Conservation (phyloP, 2,888 invertebrate genomes). For the Polylopha cassiicola region DNA sequence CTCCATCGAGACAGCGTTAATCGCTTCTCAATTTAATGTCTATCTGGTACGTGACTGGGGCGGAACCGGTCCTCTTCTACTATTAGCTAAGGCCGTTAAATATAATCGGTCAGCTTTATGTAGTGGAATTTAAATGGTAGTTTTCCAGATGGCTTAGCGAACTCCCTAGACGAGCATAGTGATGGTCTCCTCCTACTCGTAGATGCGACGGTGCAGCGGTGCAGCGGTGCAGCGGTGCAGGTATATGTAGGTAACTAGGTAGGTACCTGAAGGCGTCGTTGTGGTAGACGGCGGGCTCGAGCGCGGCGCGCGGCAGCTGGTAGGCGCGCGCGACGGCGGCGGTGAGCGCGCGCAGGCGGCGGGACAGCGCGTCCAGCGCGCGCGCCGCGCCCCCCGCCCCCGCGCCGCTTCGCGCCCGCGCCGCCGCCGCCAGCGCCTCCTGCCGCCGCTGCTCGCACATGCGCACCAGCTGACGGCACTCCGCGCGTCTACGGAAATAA, state of each 20-base stretch:
- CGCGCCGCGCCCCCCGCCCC: conserved; percentile 76
- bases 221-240: too few species aligned
- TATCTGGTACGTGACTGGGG: too few species aligned
- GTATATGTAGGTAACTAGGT: too few species aligned
- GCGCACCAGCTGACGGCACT: conserved; percentile 86
- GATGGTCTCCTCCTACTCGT: too few species aligned
- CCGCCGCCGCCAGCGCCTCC: conserved; percentile 74
- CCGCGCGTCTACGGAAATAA: conserved; percentile 78
- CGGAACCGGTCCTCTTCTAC: too few species aligned
- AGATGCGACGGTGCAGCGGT: neutral
- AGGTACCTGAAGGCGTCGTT: conserved; percentile 82
- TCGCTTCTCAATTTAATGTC: too few species aligned
- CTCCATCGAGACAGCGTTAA: too few species aligned
- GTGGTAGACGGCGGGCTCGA: conserved; percentile 87
- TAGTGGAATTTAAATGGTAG: too few species aligned
- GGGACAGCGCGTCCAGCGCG: conserved; percentile 78
- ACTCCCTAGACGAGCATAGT: too few species aligned
- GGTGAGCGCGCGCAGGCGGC: conserved; percentile 82
- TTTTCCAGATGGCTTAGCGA: too few species aligned
- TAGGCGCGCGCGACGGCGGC: conserved; percentile 85
- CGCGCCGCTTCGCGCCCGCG: conserved; percentile 70
- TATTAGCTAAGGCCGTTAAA: too few species aligned
- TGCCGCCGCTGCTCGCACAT: conserved; percentile 88
- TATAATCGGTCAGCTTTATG: too few species aligned
- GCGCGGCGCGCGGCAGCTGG: conserved; percentile 84